Base-by-base conservation (phyloP, 2,113 vertebrate genomes). In the Xenotilapia flavipinnis region DNA sequence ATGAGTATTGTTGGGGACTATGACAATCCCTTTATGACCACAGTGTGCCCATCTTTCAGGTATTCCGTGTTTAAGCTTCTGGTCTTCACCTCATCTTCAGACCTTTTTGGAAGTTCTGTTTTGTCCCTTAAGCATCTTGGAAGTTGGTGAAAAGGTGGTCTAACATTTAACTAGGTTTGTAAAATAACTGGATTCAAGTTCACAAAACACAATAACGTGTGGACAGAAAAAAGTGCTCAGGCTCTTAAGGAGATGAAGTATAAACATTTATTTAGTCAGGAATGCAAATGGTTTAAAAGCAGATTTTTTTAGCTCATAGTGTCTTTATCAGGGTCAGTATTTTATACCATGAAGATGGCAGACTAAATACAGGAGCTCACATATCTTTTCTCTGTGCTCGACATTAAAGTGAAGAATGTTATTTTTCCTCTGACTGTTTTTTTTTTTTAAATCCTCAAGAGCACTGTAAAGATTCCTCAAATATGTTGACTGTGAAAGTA, bases 401-500 rank as follows among this genome's bases (percentile, higher is more conserved):
- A 19, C 23, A 28, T 75, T 47, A 77, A 49, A 49, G 70, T 49
- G 42, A 77, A 49, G 70, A 49, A 77, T 77, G 70, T 49, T 77
- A 28, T 75, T 47, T 28, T 75, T 75, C 8, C 21, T 26, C 5
- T 6, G 12, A 15, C 0, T 45, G 3, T 73, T 73, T 45, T 42
- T 53, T 36, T 65, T 7, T 2, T 33, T 33, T 33, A 33, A 5
- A 75, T 49, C 42, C 42, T 19, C 70, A 49, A 28, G 42, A 75
- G 70, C 42, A 31, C 6, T 31, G 38, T 45, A 45, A 45, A 12
- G 45, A 77, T 19, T 77, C 42, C 42, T 49, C 38, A 26, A 0
- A 75, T 75, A 49, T 8, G 26, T 19, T 75, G 45, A 1, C 1
- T 31, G 45, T 77, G 70, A 31, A 49, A 77, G 45, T 49, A 77